Evolutionary conservation across 35 echinoderm and acorn worm genomes (phyloP).

Genomic region (Ophiothrix spiculata): DNA sequence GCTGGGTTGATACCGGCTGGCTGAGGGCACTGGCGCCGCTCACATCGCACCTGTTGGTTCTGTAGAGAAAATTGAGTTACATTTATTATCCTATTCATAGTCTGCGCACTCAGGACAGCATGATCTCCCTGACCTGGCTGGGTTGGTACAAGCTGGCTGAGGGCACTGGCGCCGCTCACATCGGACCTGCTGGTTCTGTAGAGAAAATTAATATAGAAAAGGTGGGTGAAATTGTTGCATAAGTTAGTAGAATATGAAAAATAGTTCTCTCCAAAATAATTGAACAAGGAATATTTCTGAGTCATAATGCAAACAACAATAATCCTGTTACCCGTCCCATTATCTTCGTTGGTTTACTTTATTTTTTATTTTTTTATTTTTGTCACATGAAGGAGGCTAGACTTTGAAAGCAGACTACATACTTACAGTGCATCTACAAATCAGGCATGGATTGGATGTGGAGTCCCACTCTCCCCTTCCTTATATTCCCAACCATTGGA

Average conservation of each 20-base stretch:
- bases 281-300: no score
- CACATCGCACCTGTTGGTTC: slow-evolving; percentile 20
- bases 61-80: slow-evolving; percentile 19
- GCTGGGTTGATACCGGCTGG: slow-evolving; percentile 69
- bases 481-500: slow-evolving; percentile 49
- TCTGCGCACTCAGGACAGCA: slow-evolving; percentile 85
- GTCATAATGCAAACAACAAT: no score
- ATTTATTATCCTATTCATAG: no score
- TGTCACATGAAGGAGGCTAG: no score
- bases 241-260: no score
- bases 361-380: no score
- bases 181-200: slow-evolving; percentile 11
- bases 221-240: no score
- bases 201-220: background rate
- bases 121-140: slow-evolving; percentile 25
- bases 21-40: slow-evolving; percentile 17
- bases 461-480: slow-evolving; percentile 59
- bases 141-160: slow-evolving; percentile 54
- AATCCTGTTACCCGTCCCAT: no score
- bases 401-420: no score
- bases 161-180: slow-evolving; percentile 30
- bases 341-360: no score
- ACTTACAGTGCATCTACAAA: slow-evolving; percentile 63
- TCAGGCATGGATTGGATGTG: slow-evolving; percentile 30
- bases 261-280: no score